phyloP scores from a whole-genome alignment of 2,888 invertebrate species.

The Drosophila multiciliata region DNA sequence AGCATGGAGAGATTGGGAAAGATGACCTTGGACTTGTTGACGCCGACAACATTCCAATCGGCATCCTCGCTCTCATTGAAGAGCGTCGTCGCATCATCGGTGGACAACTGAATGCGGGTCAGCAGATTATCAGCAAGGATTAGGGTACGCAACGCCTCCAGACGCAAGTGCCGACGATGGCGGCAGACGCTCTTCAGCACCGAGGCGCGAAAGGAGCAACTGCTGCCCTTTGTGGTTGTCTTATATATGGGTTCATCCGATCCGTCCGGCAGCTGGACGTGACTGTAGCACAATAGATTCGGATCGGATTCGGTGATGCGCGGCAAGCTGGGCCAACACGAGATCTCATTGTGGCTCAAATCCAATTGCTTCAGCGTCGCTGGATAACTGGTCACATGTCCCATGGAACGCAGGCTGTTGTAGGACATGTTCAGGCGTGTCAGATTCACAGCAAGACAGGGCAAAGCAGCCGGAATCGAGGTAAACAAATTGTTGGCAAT shows the following conservation, averaged over 20 bases:
- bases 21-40: slow-evolving; percentile 89
- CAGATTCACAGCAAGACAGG: slow-evolving; percentile 95
- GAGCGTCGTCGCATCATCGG: slow-evolving; percentile 90
- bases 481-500: slow-evolving; percentile 96
- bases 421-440: slow-evolving; percentile 96
- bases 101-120: slow-evolving; percentile 91
- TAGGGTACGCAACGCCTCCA: slow-evolving; percentile 86
- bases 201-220: slow-evolving; percentile 88
- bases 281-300: slow-evolving; percentile 90
- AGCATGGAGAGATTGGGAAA: slow-evolving; percentile 98
- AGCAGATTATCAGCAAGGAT: slow-evolving; percentile 95
- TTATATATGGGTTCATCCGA: slow-evolving; percentile 70
- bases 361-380: slow-evolving; percentile 95
- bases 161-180: slow-evolving; percentile 92
- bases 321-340: slow-evolving; percentile 94
- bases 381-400: slow-evolving; percentile 95
- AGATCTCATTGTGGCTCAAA: slow-evolving; percentile 95
- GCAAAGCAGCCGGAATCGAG: slow-evolving; percentile 93
- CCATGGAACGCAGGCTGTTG: slow-evolving; percentile 92
- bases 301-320: slow-evolving; percentile 88
- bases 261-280: slow-evolving; percentile 69
- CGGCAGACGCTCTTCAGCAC: slow-evolving; percentile 93
- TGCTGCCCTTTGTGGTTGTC: slow-evolving; percentile 85
- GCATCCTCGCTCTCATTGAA: slow-evolving; percentile 87
- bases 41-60: slow-evolving; percentile 87